Evolutionary conservation across 2,888 invertebrate genomes (phyloP).

Genomic region (Seira musarum): DNA sequence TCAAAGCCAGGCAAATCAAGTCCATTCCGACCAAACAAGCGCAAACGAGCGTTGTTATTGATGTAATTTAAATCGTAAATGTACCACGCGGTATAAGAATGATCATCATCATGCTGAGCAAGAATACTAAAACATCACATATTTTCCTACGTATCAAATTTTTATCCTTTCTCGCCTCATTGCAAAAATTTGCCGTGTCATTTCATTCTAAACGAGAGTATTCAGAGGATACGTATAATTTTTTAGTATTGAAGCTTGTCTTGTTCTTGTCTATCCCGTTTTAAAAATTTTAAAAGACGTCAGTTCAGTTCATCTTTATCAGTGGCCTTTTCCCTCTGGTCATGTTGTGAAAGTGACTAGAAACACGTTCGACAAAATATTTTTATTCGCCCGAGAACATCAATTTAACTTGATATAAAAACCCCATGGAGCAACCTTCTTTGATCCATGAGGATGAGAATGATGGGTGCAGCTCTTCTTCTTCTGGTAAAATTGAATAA

Average conservation of each 20-base stretch:
- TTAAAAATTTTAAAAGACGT: not conserved
- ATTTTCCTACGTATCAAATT: constrained; percentile 3
- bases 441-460: not conserved
- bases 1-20: no score
- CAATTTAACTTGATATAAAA: not conserved
- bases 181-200: constrained; percentile 25
- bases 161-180: constrained; percentile 1
- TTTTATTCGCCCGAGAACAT: constrained; percentile 23
- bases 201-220: constrained; percentile 5
- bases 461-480: constrained; percentile 22
- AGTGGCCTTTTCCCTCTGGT: not conserved
- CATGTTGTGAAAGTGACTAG: constrained; percentile 39
- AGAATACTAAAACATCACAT: not conserved
- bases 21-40: no score
- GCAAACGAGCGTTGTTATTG: no score
- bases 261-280: no score
- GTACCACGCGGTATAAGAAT: constrained; percentile 18
- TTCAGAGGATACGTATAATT: not conserved
- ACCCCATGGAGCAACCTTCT: not conserved
- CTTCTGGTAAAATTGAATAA: not conserved
- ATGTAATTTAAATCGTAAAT: no score
- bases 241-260: no score
- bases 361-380: constrained; percentile 30
- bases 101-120: not conserved
- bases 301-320: not conserved